Conservation (phyloP, 1,140 invertebrate genomes). For the Sweltsa coloradensis region DNA sequence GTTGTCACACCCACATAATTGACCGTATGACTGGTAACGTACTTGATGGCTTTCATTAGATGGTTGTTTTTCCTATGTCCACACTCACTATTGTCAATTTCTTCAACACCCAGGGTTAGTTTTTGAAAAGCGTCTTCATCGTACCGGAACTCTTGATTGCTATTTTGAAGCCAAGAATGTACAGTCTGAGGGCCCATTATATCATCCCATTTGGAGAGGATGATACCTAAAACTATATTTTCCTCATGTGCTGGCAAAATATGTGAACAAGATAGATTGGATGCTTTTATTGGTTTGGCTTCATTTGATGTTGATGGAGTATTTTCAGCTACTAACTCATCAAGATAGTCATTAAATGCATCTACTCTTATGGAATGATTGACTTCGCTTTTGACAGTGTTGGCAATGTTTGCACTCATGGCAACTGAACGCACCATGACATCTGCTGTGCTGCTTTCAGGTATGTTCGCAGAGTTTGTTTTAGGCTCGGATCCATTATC, state of each 20-base stretch:
- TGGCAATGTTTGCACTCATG: slow-evolving; percentile 11
- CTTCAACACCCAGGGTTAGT: not conserved
- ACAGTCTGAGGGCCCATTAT: slow-evolving; percentile 14
- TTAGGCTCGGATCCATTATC: too few species aligned
- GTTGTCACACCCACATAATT: slow-evolving; percentile 9
- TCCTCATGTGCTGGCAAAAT: slow-evolving; percentile 10
- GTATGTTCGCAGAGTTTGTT: too few species aligned
- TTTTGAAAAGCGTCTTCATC: not conserved
- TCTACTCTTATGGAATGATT: slow-evolving; percentile 6
- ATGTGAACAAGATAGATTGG: slow-evolving; percentile 8
- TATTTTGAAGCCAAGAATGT: slow-evolving; percentile 13
- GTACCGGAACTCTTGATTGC: not conserved
- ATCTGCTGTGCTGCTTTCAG: not conserved
- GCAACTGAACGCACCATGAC: slow-evolving; percentile 3
- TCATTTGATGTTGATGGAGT: not conserved
- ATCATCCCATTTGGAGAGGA: slow-evolving; percentile 15
- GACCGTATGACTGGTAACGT: slow-evolving; percentile 14
- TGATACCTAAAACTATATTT: slow-evolving; percentile 9
- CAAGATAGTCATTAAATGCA: slow-evolving; percentile 1
- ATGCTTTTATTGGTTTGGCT: not conserved
- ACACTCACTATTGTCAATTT: not conserved
- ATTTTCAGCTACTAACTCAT: not conserved
- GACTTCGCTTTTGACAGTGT: slow-evolving; percentile 6
- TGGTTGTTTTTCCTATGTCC: not conserved
- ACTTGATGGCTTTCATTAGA: slow-evolving; percentile 10